These are phyloP conservation scores for Teleopsis dalmanni DNA, from an alignment of 1,140 invertebrate species.

Conservation along the genomic window DNA sequence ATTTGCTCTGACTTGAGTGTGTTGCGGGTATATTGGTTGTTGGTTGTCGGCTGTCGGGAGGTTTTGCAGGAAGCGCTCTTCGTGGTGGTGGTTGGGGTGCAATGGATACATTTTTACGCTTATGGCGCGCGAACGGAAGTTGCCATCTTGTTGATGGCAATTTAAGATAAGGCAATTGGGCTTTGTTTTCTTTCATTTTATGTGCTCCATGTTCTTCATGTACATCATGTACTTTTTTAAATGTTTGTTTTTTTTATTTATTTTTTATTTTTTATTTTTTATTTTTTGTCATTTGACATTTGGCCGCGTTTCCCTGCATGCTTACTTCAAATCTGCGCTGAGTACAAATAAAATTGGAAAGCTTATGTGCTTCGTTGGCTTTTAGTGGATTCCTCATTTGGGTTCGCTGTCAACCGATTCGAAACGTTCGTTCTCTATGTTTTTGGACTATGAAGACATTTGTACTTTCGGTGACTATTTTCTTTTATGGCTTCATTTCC, in stretches of 20 bases:
- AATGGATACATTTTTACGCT: constrained; percentile 15
- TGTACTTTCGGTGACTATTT: background rate
- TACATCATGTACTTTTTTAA: background rate
- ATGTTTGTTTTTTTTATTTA: constrained; percentile 5
- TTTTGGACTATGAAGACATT: constrained; percentile 6
- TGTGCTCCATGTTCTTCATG: background rate
- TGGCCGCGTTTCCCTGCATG: constrained; percentile 19
- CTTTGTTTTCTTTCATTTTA: background rate
- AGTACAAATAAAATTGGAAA: constrained; percentile 6
- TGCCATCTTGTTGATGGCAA: constrained; percentile 45
- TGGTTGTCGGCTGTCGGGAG: background rate
- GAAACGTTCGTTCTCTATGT: background rate
- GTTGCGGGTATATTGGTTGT: background rate
- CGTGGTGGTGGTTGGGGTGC: background rate
- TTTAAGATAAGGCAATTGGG: constrained; percentile 34
- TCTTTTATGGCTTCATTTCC: background rate
- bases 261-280: constrained; percentile 3
- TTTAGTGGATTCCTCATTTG: constrained; percentile 3
- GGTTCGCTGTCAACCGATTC: no score
- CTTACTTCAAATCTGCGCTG: background rate
- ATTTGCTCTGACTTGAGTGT: background rate
- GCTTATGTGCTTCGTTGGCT: constrained; percentile 12
- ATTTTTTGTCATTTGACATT: constrained; percentile 11
- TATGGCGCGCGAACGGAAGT: constrained; percentile 44
- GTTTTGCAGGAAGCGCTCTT: background rate